Base-by-base conservation (phyloP, 2,888 invertebrate species). In the Clusia tigrina region DNA sequence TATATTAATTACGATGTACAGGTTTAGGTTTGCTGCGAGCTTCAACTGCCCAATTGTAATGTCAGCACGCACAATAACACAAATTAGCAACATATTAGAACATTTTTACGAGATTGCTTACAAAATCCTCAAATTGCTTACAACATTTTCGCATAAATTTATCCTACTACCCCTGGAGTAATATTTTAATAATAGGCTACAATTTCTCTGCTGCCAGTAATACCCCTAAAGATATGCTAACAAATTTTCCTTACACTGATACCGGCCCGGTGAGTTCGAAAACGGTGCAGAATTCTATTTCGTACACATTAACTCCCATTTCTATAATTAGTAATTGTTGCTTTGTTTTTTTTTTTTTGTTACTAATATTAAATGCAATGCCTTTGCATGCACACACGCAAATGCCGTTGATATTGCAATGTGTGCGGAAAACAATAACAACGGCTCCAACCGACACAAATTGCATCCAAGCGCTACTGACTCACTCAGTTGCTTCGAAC, bases 361-460 rank as follows among this genome's bases (percentile, higher is more conserved):
- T 67, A 70, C 75, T 72, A 77, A 72, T 76, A 69, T 65, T 58
- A 60, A 60, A 60, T 60, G 60, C 58, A 67, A 67, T 70, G 64
- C 70, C 68, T 74, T 76, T 69, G 77, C 75, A 77, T 76, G 77
- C 69, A 63, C 57, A 67, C 77, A 76, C 77, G 76, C 78, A 72
- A 77, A 73, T 71, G 76, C 64, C n/a, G n/a, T 67, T 76, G 71
- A 68, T 74, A 66, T 66, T 62, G 56, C 57, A 64, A 66, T 63
- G 65, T 64, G 58, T 58, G 63, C 65, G 38, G 12, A 56, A 22
- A 38, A 20, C 17, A 38, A 37, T n/a, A 38, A 38, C 23, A 55
- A 55, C 38, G 12, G 37, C 46, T 54, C 32, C 46, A 59, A 59
- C 32, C 22, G 42, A 25, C 20, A 54, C 24, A 18, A 55, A 20